Conservation (phyloP, 2,113 vertebrate species). For the Gambusia affinis region DNA sequence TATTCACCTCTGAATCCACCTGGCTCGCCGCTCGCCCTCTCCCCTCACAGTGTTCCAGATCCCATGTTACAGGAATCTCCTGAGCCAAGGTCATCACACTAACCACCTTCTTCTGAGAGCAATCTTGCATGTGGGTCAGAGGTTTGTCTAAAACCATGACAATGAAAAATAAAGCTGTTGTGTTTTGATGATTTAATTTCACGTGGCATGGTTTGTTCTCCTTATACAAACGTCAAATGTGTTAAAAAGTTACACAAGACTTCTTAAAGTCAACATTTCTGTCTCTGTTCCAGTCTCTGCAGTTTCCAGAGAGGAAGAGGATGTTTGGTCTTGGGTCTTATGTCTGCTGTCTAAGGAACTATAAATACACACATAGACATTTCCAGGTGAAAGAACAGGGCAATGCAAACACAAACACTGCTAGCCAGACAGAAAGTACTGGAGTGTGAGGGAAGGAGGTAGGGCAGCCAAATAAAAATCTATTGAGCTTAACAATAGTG, state of each 20-base stretch:
- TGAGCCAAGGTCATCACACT: no score
- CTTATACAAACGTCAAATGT: conserved; percentile 11
- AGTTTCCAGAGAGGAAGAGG: conserved; percentile 88
- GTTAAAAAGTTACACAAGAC: conserved; percentile 16
- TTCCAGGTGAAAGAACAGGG: conserved; percentile 82
- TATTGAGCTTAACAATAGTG: conserved; percentile 81
- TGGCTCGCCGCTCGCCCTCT: no score
- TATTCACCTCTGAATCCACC: no score
- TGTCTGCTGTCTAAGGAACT: conserved; percentile 78
- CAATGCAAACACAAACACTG: conserved; percentile 69
- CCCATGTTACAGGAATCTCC: no score
- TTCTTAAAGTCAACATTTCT: conserved; percentile 52
- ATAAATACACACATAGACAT: conserved; percentile 80
- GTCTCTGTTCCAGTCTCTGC: conserved; percentile 46
- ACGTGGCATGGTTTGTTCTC: neutral
- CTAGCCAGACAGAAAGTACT: conserved; percentile 45
- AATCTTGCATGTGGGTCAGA: neutral
- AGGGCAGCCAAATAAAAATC: conserved; percentile 74
- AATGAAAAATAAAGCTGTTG: neutral
- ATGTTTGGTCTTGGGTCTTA: conserved; percentile 84
- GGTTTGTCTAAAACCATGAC: no score
- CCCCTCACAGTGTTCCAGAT: no score
- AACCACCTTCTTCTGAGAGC: no score
- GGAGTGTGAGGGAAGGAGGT: conserved; percentile 30
- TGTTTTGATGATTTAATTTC: neutral